Evolutionary conservation across 1,140 invertebrate species (phyloP), one percentile per base, ranked within the genome.

Genomic region (Oreohelix idahoensis): DNA sequence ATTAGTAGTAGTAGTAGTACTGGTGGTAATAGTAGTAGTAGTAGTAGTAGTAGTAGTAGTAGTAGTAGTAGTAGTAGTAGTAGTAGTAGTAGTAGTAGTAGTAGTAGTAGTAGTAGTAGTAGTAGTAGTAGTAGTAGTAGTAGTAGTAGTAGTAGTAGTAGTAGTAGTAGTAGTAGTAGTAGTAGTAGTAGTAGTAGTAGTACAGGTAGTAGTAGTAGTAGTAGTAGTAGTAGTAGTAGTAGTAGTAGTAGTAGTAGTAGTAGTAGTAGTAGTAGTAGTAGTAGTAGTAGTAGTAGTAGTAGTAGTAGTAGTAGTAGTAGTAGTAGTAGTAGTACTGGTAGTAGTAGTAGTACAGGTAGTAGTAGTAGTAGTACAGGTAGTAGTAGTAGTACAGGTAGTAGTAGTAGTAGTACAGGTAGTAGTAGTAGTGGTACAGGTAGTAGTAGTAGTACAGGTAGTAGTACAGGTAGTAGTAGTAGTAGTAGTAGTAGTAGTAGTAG

Each of bases 251-350:
- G 26, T 78, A 78, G 26, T 78, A 78, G 26, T 49, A 49, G 49
- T 78, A 78, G 26, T 78, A 78, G 26, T 78, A 78, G 26, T 78
- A 78, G 26, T 49, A 78, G 26, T 58, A 78, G 26, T 78, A 78
- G 26, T 78, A 78, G 26, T 39, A 17, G 29, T 51, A 78, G 2
- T 78, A 78, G 4, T 58, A 58, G 17, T 63, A 79, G 11, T 23
- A 66, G 63, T 29, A 29, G 26, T 66, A 45, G 42, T 45, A 15
- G 15, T 5, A 45, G 42, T 45, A 45, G 15, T 8, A 5, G 15
- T 45, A 45, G 42, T 45, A 45, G 42, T 8, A 45, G 42, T 45
- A 45, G 15, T 45, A 45, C 15, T 45, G 42, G 15, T 45, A 45
- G 42, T 45, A 15, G 42, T 45, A 15, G 42, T 45, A 15, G 42